Conservation (phyloP, 2,113 vertebrate species). For the Gymnobelideus leadbeateri region DNA sequence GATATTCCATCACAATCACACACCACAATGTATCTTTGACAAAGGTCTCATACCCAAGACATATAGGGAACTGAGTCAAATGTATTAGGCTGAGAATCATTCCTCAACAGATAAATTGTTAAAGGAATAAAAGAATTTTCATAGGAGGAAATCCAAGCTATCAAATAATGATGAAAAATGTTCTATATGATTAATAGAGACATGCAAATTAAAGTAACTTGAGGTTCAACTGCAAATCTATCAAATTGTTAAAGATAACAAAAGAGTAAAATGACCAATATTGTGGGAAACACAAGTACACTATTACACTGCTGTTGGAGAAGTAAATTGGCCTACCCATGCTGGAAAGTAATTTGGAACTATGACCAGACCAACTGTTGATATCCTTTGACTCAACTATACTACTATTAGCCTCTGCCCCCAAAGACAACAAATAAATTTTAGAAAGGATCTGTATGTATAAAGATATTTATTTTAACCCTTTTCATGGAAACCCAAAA, state of each 20-base stretch:
- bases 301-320: not conserved
- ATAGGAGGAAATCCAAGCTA: not conserved
- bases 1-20: no score
- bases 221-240: not conserved
- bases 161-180: not conserved
- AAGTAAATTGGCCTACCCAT: not conserved
- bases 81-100: not conserved
- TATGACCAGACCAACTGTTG: not conserved
- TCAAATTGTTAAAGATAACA: not conserved
- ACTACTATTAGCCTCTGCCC: not conserved
- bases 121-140: not conserved
- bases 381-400: not conserved
- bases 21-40: not conserved
- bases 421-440: not conserved
- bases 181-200: not conserved
- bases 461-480: not conserved
- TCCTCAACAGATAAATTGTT: not conserved
- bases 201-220: not conserved
- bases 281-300: not conserved
- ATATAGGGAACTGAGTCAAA: not conserved
- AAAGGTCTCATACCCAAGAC: not conserved
- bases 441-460: not conserved
- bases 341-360: not conserved
- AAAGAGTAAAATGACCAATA: not conserved
- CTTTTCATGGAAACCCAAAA: not conserved